A percentile compares a stretch with the other conserved stretches of the same genome.
Conservation (phyloP, 1,140 invertebrate genomes). For the Anoplolepis gracilipes region DNA sequence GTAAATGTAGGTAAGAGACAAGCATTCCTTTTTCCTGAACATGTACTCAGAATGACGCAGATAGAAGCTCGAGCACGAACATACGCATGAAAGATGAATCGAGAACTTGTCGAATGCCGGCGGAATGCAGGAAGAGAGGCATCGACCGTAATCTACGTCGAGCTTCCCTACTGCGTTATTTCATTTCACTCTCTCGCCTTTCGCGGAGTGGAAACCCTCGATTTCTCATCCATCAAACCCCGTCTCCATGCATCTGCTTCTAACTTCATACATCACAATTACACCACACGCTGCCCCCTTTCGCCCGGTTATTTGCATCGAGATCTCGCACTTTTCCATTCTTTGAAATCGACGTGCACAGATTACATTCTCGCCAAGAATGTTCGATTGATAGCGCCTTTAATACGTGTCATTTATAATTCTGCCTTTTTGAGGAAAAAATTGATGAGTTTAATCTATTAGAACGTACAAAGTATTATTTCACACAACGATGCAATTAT, state of each 20-base stretch:
- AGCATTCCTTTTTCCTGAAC: conserved; percentile 4
- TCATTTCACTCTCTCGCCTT: conserved; percentile 65
- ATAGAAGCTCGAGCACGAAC: conserved; percentile 36
- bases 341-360: conserved; percentile 55
- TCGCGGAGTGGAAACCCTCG: conserved; percentile 57
- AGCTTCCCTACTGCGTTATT: conserved; percentile 64
- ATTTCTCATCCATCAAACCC: conserved; percentile 73
- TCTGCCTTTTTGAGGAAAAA: conserved; percentile 2
- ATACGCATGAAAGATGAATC: conserved; percentile 56
- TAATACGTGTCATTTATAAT: conserved; percentile 33
- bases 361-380: conserved; percentile 46
- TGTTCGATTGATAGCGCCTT: conserved; percentile 36
- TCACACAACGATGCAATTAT: not conserved
- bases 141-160: conserved; percentile 60
- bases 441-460: not conserved
- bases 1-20: not conserved
- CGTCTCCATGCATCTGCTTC: conserved; percentile 71
- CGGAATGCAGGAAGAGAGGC: conserved; percentile 32
- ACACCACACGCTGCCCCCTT: conserved; percentile 47
- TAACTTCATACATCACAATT: conserved; percentile 76
- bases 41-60: not conserved
- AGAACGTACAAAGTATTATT: not conserved
- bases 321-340: conserved; percentile 54
- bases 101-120: conserved; percentile 62
- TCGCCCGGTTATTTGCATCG: conserved; percentile 60